phyloP scores from a whole-genome alignment of 2,113 vertebrate species.

The Hippoglossus stenolepis region DNA sequence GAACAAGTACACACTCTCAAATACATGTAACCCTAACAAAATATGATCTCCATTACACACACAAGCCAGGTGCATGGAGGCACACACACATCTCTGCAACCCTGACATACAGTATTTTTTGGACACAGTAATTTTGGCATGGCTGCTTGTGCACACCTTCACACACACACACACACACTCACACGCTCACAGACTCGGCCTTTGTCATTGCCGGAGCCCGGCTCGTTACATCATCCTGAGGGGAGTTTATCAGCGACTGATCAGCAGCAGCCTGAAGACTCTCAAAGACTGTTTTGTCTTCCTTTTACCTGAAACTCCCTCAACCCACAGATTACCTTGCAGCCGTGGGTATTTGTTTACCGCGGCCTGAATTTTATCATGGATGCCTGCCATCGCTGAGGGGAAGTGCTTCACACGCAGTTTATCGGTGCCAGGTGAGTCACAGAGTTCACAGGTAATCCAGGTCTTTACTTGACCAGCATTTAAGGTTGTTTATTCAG shows the following conservation, averaged over 20 bases:
- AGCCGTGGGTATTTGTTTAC: conserved; percentile 83
- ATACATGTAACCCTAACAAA: background rate
- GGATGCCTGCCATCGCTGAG: conserved; percentile 56
- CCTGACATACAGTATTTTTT: conserved; percentile 28
- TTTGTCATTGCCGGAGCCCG: conserved; percentile 65
- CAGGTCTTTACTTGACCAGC: conserved; percentile 30
- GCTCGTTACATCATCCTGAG: conserved; percentile 78
- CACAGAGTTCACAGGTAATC: conserved; percentile 48
- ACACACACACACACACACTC: conserved; percentile 28
- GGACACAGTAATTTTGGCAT: background rate
- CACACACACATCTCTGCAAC: conserved; percentile 14
- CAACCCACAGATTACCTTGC: conserved; percentile 75
- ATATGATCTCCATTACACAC: conserved; percentile 1
- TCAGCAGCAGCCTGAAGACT: conserved; percentile 78
- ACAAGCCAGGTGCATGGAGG: conserved; percentile 37
- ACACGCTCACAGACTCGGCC: conserved; percentile 24
- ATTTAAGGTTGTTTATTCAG: conserved; percentile 30
- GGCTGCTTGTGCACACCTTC: background rate
- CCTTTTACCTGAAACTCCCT: conserved; percentile 76
- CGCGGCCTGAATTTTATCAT: conserved; percentile 75
- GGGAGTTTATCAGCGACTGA: conserved; percentile 78
- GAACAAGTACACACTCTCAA: background rate
- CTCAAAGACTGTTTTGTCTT: conserved; percentile 88
- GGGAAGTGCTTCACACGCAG: conserved; percentile 63
- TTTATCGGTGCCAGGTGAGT: conserved; percentile 58